phyloP scores from a whole-genome alignment of 2,113 vertebrate species.

The Upupa epops region DNA sequence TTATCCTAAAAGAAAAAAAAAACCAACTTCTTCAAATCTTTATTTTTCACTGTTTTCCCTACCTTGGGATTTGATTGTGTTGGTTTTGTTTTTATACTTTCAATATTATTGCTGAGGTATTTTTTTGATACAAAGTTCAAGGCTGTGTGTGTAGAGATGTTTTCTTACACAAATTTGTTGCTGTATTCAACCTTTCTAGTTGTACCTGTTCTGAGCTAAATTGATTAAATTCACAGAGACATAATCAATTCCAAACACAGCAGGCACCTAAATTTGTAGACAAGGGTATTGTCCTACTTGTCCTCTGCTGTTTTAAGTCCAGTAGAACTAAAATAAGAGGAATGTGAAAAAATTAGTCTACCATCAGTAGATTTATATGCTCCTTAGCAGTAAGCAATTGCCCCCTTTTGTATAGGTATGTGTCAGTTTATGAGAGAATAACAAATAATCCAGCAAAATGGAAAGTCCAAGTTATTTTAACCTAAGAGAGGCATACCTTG shows the following conservation, averaged over 20 bases:
- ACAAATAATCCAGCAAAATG: neutral
- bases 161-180: neutral
- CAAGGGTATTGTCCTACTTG: conserved; percentile 4
- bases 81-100: neutral
- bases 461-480: neutral
- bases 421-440: conserved; percentile 7
- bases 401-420: neutral
- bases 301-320: conserved; percentile 30
- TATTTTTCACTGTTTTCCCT: neutral
- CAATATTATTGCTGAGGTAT: neutral
- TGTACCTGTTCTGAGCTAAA: conserved; percentile 48
- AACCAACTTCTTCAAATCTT: neutral
- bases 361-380: neutral
- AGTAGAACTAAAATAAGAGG: conserved; percentile 8
- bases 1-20: neutral
- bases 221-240: conserved; percentile 65
- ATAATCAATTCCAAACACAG: conserved; percentile 66
- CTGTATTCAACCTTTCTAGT: neutral
- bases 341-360: neutral
- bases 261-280: conserved; percentile 37
- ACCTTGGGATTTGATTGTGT: neutral
- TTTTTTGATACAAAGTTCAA: neutral
- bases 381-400: neutral
- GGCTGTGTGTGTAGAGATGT: conserved; percentile 21
- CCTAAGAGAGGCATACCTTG: neutral